Evolutionary conservation across 1,140 invertebrate species (phyloP).

Genomic region (Polypedilum pembai): DNA sequence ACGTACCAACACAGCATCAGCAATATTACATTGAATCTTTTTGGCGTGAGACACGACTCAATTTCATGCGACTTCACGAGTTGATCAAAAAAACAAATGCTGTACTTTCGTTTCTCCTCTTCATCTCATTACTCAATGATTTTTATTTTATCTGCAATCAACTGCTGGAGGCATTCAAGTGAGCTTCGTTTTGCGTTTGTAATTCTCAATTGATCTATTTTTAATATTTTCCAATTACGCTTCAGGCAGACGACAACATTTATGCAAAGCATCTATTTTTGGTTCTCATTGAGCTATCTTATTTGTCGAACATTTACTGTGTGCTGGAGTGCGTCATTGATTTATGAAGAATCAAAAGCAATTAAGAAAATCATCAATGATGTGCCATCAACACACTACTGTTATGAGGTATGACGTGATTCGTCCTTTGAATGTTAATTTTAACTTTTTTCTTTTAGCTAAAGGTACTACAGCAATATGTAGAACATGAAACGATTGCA

Average conservation of each 20-base stretch:
- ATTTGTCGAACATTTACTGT: background rate
- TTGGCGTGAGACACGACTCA: background rate
- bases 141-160: conserved; percentile 25
- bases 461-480: background rate
- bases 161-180: background rate
- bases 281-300: background rate
- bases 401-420: background rate
- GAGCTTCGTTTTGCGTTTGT: background rate
- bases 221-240: background rate
- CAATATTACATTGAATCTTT: background rate
- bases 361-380: background rate
- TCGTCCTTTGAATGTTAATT: background rate
- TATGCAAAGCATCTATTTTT: background rate
- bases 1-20: conserved; percentile 1
- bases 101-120: background rate
- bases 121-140: background rate
- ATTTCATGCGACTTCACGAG: background rate
- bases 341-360: background rate
- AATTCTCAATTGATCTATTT: background rate
- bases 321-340: background rate
- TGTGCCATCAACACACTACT: background rate
- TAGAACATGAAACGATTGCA: background rate
- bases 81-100: background rate
- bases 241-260: background rate
- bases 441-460: background rate